These are phyloP conservation scores for Otocyon megalotis DNA, from an alignment of 2,113 vertebrate species.

Conservation along the genomic window DNA sequence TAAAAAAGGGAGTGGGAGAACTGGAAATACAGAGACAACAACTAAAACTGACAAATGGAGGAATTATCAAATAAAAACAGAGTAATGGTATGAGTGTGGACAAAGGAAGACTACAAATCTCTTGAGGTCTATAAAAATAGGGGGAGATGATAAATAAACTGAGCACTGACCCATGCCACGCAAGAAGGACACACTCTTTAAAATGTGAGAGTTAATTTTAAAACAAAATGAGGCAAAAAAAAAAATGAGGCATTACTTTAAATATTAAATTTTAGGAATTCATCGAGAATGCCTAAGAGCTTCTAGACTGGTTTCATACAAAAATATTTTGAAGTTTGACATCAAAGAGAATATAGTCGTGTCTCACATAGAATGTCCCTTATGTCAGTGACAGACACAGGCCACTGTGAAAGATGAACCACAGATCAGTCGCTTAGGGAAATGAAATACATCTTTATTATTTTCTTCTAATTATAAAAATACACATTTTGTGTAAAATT, in stretches of 20 bases:
- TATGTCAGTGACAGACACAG: neutral
- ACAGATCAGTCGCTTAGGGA: neutral
- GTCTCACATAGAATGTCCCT: no score
- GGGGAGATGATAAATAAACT: neutral
- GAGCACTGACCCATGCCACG: neutral
- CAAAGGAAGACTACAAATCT: neutral
- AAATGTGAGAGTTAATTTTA: neutral
- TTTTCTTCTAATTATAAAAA: conserved; percentile 11
- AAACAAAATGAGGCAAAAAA: neutral
- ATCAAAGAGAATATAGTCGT: neutral
- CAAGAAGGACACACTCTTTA: neutral
- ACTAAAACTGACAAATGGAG: neutral
- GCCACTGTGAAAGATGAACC: neutral
- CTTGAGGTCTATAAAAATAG: neutral
- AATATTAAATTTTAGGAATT: neutral
- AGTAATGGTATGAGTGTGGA: neutral
- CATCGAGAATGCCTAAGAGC: neutral
- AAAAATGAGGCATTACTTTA: neutral
- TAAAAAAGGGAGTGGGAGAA: no score
- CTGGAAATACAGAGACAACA: neutral
- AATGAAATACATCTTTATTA: conserved; percentile 10
- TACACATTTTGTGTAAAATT: neutral
- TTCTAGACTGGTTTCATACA: neutral
- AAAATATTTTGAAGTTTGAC: neutral
- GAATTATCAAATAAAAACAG: neutral